Conservation (phyloP, 1,140 invertebrate genomes). For the Scaptomyza hsui region DNA sequence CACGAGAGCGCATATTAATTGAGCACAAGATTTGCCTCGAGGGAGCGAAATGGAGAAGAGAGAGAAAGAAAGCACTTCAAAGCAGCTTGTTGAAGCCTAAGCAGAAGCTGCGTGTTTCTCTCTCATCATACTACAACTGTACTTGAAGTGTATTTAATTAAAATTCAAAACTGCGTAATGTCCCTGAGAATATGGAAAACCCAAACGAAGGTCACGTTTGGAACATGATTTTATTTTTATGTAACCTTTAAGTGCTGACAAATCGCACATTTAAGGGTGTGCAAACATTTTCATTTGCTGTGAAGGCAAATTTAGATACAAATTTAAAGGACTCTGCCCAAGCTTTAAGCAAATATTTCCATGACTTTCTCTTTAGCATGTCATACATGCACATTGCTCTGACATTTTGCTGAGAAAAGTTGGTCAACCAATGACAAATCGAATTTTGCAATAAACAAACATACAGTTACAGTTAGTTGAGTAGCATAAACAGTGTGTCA, state of each 20-base stretch:
- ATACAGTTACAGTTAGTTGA: conserved; percentile 18
- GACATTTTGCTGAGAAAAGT: not conserved
- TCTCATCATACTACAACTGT: not conserved
- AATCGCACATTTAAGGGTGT: not conserved
- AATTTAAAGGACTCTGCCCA: no score
- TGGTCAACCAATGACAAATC: conserved; percentile 14
- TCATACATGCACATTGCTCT: no score
- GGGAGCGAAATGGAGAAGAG: not conserved
- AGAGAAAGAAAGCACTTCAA: conserved; percentile 14
- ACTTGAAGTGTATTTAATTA: conserved; percentile 46
- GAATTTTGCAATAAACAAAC: conserved; percentile 40
- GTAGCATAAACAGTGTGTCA: conserved; percentile 33
- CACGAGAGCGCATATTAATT: conserved; percentile 45
- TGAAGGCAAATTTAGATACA: no score
- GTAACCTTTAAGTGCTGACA: not conserved
- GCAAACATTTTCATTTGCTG: no score
- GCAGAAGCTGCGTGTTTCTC: conserved; percentile 13
- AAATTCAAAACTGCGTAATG: conserved; percentile 30
- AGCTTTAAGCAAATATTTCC: no score
- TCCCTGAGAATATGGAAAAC: not conserved
- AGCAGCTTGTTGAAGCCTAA: conserved; percentile 7
- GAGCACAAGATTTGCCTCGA: conserved; percentile 19
- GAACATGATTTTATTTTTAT: not conserved
- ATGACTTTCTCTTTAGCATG: no score
- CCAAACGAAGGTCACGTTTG: conserved; percentile 12